Evolutionary conservation across 2,113 vertebrate genomes (phyloP), one percentile per base, ranked within the genome.

Genomic region (Hypocryptadius cinnamomeus): DNA sequence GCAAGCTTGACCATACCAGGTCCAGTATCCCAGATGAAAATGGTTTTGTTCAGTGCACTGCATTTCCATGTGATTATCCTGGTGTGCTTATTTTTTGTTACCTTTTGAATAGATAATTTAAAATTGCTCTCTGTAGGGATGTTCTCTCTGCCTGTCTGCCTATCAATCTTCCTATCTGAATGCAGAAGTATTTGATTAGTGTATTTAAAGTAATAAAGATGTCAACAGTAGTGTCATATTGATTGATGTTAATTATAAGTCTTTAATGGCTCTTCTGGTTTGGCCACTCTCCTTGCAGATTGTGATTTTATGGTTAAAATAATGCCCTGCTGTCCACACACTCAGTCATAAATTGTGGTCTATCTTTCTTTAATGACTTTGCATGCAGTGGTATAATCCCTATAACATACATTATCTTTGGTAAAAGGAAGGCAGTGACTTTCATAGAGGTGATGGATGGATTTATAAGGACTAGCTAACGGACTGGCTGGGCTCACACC

Each of bases 241-340:
- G 97, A 98, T 98, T 97, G 97, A 98, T 98, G 93, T 86, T 98
- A 97, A 98, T 98, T 98, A 94, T 96, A 95, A 97, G 96, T 87
- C 96, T 97, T 97, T 95, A 98, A 97, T 96, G 96, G 83, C 90
- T 97, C 56, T 90, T 97, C 95, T 93, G 86, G 89, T 96, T 97
- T 97, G 96, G 93, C 95, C 96, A 97, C 95, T 97, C 90, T 97
- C 95, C 93, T 93, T 95, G 84, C 85, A 97, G 95, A 96, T 96
- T 96, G 96, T 94, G 94, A 97, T 97, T 97, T 98, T 98, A 97
- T 98, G 94, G 96, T 96, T 97, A 98, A 98, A 98, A 97, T 97
- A 97, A 98, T 97, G 95, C 93, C 94, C 92, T 91, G 90, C 96
- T 96, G 86, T 98, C 97, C 96, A 8, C 93, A 96, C 85, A 35